Conservation (phyloP, 2,797 vertebrate species). For the Rhinella marina region DNA sequence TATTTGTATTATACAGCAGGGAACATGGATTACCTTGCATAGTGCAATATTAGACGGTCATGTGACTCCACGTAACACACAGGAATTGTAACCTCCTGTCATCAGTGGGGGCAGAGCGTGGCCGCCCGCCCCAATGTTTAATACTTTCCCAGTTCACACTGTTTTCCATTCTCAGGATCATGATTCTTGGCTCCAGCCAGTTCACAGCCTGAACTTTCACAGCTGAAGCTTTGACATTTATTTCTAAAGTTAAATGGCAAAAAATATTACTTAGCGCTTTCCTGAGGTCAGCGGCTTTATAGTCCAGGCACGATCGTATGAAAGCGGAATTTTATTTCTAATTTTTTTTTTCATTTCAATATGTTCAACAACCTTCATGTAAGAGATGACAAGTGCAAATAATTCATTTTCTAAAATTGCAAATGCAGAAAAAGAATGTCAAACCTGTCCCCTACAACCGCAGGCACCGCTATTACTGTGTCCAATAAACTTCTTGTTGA, state of each 20-base stretch:
- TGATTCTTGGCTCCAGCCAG: background rate
- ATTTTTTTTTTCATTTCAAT: background rate
- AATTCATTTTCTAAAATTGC: background rate
- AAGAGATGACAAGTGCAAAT: background rate
- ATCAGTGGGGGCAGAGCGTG: no score
- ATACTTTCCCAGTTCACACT: background rate
- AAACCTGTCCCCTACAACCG: background rate
- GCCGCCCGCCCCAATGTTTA: background rate
- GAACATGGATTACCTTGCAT: background rate
- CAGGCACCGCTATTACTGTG: background rate
- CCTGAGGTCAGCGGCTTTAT: background rate
- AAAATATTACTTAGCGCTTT: background rate
- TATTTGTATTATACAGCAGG: background rate
- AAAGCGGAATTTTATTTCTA: background rate
- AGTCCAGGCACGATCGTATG: background rate
- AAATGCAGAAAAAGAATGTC: background rate
- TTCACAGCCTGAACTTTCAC: background rate
- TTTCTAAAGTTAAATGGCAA: slow-evolving; percentile 9
- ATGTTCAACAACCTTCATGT: background rate
- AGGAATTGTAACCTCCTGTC: background rate
- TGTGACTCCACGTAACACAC: background rate
- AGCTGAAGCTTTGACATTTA: slow-evolving; percentile 12
- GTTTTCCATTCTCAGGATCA: background rate
- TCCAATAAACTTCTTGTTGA: background rate
- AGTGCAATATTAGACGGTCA: background rate